phyloP scores from a whole-genome alignment of 2,797 vertebrate species.

The Anisognathus igniventris region DNA sequence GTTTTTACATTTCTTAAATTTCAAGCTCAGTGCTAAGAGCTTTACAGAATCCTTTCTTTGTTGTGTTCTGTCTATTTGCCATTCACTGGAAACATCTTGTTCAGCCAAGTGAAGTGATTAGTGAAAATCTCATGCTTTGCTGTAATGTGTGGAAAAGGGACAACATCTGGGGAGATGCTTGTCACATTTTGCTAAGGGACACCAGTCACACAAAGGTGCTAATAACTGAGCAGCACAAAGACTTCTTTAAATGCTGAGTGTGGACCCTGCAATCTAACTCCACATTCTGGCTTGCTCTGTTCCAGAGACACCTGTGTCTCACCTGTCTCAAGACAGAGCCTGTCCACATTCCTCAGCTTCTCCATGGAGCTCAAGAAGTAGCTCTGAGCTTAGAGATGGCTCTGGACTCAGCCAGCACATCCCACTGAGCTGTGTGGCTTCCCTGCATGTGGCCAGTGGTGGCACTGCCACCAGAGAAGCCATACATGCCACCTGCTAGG shows the following conservation, averaged over 20 bases:
- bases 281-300: background rate
- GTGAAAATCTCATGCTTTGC: background rate
- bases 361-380: background rate
- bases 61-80: background rate
- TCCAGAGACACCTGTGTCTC: background rate
- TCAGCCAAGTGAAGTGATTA: background rate
- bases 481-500: background rate
- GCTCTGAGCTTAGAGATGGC: background rate
- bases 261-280: too few relatives aligned
- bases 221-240: background rate
- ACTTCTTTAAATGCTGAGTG: background rate
- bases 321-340: background rate
- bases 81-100: background rate
- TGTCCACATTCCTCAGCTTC: background rate
- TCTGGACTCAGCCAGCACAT: background rate
- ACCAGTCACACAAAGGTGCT: background rate
- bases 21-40: background rate
- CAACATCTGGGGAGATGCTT: background rate
- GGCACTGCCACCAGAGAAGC: background rate
- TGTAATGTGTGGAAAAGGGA: background rate
- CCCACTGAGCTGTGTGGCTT: background rate
- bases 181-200: background rate
- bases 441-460: rapidly evolving
- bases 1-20: background rate
- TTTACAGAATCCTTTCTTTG: background rate